Evolutionary conservation across 2,888 invertebrate species (phyloP), one percentile per base, ranked within the genome.

Genomic region (Cheilosia variabilis): DNA sequence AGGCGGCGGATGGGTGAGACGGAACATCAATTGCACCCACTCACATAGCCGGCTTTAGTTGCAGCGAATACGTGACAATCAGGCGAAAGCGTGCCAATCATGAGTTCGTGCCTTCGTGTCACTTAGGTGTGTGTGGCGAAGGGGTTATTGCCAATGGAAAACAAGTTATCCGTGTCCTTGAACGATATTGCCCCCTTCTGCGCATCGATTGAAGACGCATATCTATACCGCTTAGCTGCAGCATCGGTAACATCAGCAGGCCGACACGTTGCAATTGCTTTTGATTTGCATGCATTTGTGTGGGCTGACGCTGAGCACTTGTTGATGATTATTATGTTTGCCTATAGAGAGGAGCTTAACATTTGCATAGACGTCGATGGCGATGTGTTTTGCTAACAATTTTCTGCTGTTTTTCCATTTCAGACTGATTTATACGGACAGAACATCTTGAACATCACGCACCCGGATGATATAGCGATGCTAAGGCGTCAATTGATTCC

Each of bases 391-490:
- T 27, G n/a, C 43, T 63, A 53, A 37, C 45, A 53, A 34, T 72
- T 55, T 5, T 4, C 24, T 50, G 43, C 57, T 66, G 0, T 50
- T 66, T 31, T 63, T 63, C 31, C 22, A 66, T 93, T 93, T 24
- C 94, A 97, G 95, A 95, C 96, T 89, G 97, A 98, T 91, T 93
- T 98, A 88, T 94, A 97, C 91, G 96, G 96, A 17, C 95, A 96
- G 92, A 96, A 95, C 89, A 91, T 98, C 91, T 96, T 95, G 93
- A 95, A 96, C 89, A 96, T 97, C 92, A 94, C 97, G 52, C 96
- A 96, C 92, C 93, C 95, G n/a, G 94, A 95, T 90, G 96, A 98
- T 92, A 96, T 96, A 88, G 95, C 95, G 57, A 94, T 95, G 88
- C 93, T 98, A 68, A 93, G 94, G 63, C 93, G 94, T 63, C 95